Evolutionary conservation across 2,113 vertebrate species (phyloP).

Genomic region (Varanus komodoensis): DNA sequence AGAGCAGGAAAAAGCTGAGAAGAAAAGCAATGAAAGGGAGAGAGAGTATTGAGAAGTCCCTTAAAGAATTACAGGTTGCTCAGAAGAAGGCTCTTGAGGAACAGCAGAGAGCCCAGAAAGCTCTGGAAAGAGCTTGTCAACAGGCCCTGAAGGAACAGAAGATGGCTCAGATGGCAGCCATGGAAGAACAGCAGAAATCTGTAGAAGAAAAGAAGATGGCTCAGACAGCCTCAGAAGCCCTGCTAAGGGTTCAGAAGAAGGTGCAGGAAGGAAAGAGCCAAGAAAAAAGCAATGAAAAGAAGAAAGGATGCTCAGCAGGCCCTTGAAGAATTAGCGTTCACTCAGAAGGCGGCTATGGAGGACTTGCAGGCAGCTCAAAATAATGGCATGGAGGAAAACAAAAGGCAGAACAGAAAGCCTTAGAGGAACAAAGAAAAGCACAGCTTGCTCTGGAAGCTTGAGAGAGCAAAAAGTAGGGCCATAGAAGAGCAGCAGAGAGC

Average conservation of each 20-base stretch:
- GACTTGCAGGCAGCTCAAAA: slow-evolving; percentile 17
- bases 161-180: not conserved
- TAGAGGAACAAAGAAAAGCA: slow-evolving; percentile 11
- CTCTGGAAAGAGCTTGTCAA: not conserved
- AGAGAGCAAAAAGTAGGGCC: not conserved
- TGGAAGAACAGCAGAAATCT: not conserved
- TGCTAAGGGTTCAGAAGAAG: not conserved
- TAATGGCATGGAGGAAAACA: slow-evolving; percentile 23
- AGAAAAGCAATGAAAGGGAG: not conserved
- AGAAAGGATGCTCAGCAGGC: not conserved
- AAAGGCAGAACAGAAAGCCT: slow-evolving; percentile 8
- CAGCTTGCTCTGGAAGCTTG: not conserved
- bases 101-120: slow-evolving; percentile 4
- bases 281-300: slow-evolving; percentile 3
- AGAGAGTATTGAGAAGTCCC: not conserved
- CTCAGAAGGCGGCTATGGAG: slow-evolving; percentile 17
- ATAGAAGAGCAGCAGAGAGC: slow-evolving; percentile 19
- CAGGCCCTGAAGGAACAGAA: not conserved
- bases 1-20: slow-evolving; percentile 2
- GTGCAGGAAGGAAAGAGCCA: not conserved
- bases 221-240: not conserved
- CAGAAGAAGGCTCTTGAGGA: not conserved
- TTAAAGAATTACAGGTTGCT: slow-evolving; percentile 5
- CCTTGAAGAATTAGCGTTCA: not conserved
- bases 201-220: slow-evolving; percentile 12